A percentile compares a stretch with the other conserved stretches of the same genome.
phyloP scores from a whole-genome alignment of 2,888 invertebrate species.

The Tortricodes alternella region DNA sequence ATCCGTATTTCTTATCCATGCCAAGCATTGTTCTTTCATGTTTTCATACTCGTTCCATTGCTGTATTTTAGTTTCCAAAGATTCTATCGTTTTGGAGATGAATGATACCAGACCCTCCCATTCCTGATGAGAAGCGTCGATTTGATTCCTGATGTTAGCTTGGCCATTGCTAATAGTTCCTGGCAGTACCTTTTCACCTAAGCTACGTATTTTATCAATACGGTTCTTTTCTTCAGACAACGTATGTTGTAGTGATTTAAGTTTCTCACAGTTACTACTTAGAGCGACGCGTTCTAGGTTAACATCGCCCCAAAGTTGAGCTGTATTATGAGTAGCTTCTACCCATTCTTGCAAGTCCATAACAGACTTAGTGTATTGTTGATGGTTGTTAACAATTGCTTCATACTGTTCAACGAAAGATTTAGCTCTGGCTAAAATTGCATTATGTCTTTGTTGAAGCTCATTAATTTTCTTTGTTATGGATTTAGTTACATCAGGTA shows the following conservation, averaged over 20 bases:
- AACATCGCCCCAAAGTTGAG: constrained; percentile 91
- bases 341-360: constrained; percentile 94
- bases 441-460: constrained; percentile 88
- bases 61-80: constrained; percentile 91
- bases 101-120: constrained; percentile 92
- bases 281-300: constrained; percentile 92
- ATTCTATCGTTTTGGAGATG: constrained; percentile 89
- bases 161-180: constrained; percentile 93
- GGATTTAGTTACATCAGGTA: constrained; percentile 90
- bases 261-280: constrained; percentile 92
- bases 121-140: constrained; percentile 94
- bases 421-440: constrained; percentile 87
- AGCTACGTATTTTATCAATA: constrained; percentile 88
- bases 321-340: constrained; percentile 91
- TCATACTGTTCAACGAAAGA: constrained; percentile 93
- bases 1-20: constrained; percentile 95
- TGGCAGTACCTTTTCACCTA: constrained; percentile 95
- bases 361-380: constrained; percentile 93
- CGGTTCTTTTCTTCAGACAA: constrained; percentile 93
- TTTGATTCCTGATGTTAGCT: constrained; percentile 92
- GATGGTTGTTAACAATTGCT: constrained; percentile 93
- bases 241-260: constrained; percentile 90
- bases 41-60: constrained; percentile 97
- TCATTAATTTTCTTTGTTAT: constrained; percentile 87
- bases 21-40: constrained; percentile 91